Evolutionary conservation across 2,113 vertebrate species (phyloP).

Genomic region (Pleuronectes platessa): DNA sequence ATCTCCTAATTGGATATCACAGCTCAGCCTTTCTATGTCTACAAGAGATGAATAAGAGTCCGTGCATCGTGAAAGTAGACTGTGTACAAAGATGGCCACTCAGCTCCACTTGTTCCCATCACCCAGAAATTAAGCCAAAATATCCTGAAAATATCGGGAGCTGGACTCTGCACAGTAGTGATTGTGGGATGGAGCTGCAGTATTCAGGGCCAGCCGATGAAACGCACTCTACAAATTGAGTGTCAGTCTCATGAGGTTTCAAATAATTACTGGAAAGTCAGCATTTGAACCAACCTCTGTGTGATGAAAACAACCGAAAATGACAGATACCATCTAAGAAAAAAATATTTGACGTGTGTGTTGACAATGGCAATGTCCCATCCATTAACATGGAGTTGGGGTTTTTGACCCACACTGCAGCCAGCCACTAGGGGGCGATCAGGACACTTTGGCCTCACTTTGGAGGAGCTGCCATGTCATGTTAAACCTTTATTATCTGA

Average conservation of each 20-base stretch:
- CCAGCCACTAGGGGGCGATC: not conserved
- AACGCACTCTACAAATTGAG: too few relatives aligned
- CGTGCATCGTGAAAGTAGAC: not conserved
- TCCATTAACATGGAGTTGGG: not conserved
- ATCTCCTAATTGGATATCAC: slow-evolving; percentile 40
- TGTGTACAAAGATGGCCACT: too few relatives aligned
- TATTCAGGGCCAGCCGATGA: too few relatives aligned
- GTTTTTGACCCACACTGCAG: not conserved
- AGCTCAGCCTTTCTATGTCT: not conserved
- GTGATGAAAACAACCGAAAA: not conserved
- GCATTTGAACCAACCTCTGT: not conserved
- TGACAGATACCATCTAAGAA: not conserved
- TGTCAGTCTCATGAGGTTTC: too few relatives aligned
- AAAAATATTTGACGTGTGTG: too few relatives aligned
- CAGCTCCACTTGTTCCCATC: too few relatives aligned
- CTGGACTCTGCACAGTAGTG: too few relatives aligned
- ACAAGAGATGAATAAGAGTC: not conserved
- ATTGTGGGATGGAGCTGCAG: too few relatives aligned
- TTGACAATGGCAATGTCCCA: not conserved
- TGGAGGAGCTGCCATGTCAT: not conserved
- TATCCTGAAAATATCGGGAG: too few relatives aligned
- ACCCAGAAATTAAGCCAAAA: too few relatives aligned
- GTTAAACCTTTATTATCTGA: slow-evolving; percentile 41
- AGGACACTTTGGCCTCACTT: not conserved
- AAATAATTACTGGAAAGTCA: too few relatives aligned